These are phyloP conservation scores for Aldabrachelys gigantea DNA, from an alignment of 2,113 vertebrate genomes.

Conservation along the genomic window DNA sequence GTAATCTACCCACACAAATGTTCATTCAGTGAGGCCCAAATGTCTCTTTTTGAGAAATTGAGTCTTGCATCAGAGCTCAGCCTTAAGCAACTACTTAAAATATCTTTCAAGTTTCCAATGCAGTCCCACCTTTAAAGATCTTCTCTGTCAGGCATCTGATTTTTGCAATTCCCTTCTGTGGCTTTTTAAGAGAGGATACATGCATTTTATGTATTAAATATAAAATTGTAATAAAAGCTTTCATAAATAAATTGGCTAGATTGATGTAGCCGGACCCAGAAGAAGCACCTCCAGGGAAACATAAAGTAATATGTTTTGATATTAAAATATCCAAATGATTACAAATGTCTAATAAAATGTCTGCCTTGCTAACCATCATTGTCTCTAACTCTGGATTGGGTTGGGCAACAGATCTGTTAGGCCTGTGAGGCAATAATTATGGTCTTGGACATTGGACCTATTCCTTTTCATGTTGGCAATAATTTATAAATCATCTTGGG, in stretches of 20 bases:
- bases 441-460: conserved; percentile 64
- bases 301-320: background rate
- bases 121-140: background rate
- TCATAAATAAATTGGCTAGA: background rate
- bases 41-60: background rate
- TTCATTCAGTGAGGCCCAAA: background rate
- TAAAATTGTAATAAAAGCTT: background rate
- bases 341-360: background rate
- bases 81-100: background rate
- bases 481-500: conserved; percentile 29
- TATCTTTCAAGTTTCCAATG: background rate
- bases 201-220: background rate
- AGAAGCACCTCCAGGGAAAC: rapidly evolving
- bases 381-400: conserved; percentile 3
- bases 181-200: background rate
- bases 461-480: conserved; percentile 38
- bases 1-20: background rate
- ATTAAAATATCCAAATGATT: background rate
- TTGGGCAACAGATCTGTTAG: background rate
- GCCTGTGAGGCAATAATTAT: background rate
- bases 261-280: background rate
- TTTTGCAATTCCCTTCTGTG: rapidly evolving
- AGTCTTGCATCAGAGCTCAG: background rate
- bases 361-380: background rate
- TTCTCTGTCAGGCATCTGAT: background rate